Evolutionary conservation across 64 coral and sea anemone species (phyloP), one percentile per base, ranked within the genome.

Genomic region (Catalaphyllia jardinei): DNA sequence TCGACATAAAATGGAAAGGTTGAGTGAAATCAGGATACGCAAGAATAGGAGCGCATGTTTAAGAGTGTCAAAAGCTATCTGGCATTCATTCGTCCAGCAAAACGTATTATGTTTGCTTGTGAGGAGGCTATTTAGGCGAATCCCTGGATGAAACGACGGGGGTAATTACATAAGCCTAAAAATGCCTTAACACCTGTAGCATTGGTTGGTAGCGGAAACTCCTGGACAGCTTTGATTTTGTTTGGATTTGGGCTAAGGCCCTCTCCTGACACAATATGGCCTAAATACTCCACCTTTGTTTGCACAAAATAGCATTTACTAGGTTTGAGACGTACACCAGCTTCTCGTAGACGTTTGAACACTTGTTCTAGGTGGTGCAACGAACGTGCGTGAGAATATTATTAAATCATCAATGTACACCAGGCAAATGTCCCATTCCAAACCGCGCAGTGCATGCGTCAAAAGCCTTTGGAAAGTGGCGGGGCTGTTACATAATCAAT

Each of bases 1-100:
- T 87, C 86, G 1, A 74, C 75, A 61, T 76, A 88, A 15, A 88
- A n/a, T 29, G 57, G 50, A 52, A 88, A 88, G 31, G 7, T 14
- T 59, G 35, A 11, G 86, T 88, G n/a, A 88, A 88, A 88, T 88
- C 52, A 14, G 88, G 88, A 64, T 89, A 89, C 9, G 88, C 63
- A 10, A 79, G 62, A 30, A 89, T 89, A 5, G 75, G 87, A 15
- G 60, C 11, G n/a, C 31, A 24, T 52, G n/a, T 87, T 92, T 86
- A 14, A 92, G 83, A 1, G 31, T 69, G 57, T 77, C 72, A 72
- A 92, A 91, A 83, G 79, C 65, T 61, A 15, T 13, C 49, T 92
- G 78, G 54, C 89, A 84, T 22, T 62, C 42, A 9, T 19, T 30
- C 15, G 51, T 54, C 89, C 89, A 91, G 14, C 24, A 30, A 64